Percentiles rank a stretch among this genome's conserved stretches.
Evolutionary conservation across 2,113 vertebrate species (phyloP).

Genomic region (Crotophaga sulcirostris): DNA sequence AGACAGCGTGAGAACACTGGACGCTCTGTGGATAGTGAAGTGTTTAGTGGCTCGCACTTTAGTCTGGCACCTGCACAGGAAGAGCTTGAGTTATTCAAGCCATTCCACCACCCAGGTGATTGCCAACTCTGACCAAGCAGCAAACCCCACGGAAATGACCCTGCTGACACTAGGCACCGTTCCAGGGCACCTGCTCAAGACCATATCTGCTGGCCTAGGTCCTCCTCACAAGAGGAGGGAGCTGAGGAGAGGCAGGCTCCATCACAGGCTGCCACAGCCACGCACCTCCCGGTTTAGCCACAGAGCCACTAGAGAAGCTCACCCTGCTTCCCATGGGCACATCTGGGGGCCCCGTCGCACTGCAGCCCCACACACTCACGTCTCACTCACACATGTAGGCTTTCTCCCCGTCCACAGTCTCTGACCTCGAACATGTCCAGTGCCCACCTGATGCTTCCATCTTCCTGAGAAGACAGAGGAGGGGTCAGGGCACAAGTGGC

Average conservation of each 20-base stretch:
- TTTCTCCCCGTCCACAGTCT: constrained; percentile 90
- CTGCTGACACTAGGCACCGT: too few species aligned
- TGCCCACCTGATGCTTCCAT: constrained; percentile 85
- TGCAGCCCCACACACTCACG: constrained; percentile 74
- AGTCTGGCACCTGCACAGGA: constrained; percentile 67
- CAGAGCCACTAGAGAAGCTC: background rate
- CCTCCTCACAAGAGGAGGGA: too few species aligned
- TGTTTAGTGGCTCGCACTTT: constrained; percentile 93
- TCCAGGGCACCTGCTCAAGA: too few species aligned
- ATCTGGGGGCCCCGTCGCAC: fast-evolving
- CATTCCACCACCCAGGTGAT: background rate
- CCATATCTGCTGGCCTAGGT: too few species aligned
- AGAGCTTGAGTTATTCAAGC: background rate
- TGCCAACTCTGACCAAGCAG: background rate
- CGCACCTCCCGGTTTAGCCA: fast-evolving
- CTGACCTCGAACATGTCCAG: constrained; percentile 92
- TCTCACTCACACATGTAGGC: constrained; percentile 96
- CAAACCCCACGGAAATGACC: too few species aligned
- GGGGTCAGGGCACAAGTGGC: background rate
- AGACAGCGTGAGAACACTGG: constrained; percentile 90
- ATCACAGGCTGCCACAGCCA: fast-evolving
- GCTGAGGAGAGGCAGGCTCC: background rate
- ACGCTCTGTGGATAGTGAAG: constrained; percentile 88
- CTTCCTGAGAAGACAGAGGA: constrained; percentile 78
- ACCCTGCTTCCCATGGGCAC: background rate